Base-by-base conservation (phyloP, 2,888 invertebrate genomes). In the Macaria notata region DNA sequence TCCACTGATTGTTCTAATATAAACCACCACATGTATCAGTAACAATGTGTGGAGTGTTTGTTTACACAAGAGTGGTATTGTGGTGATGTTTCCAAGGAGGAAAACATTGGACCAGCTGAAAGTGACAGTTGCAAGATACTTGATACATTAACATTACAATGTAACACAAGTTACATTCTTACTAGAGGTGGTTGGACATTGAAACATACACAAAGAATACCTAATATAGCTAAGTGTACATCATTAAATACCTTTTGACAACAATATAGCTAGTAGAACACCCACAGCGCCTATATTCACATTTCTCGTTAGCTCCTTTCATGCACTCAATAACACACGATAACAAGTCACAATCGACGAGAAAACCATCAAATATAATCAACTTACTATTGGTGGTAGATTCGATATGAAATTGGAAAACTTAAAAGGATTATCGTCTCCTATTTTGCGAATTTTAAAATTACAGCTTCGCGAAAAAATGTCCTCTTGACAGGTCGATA, bases 401-500 rank as follows among this genome's bases (percentile, higher is more conserved):
- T 87, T 92, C 80, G 92, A 86, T 88, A 92, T 89, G 71, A 92
- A 91, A 84, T 89, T 92, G 70, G 92, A 85, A 75, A 92, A 92
- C 86, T 84, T 92, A 75, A 92, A 92, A 62, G 90, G 86, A 74
- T 90, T 91, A 78, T 84, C 86, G 89, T 92, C 92, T 87, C 92
- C 92, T 92, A 92, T 92, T 90, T 91, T 92, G 91, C 86, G 84
- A 86, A 81, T 78, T 84, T 89, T 86, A 79, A 75, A 74, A 75
- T 75, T 71, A 84, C 88, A 79, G 81, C 79, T 82, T 79, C 79
- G 77, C 78, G 82, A 83, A 86, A 84, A 90, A 88, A 89, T 88
- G 89, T 89, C 89, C 81, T 81, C 88, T 85, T 91, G 90, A 89
- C 89, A 89, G 89, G 84, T 90, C 88, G 88, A 86, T 88, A 88